Evolutionary conservation across 1,140 invertebrate species (phyloP).

Genomic region (Neotoxoptera formosana): DNA sequence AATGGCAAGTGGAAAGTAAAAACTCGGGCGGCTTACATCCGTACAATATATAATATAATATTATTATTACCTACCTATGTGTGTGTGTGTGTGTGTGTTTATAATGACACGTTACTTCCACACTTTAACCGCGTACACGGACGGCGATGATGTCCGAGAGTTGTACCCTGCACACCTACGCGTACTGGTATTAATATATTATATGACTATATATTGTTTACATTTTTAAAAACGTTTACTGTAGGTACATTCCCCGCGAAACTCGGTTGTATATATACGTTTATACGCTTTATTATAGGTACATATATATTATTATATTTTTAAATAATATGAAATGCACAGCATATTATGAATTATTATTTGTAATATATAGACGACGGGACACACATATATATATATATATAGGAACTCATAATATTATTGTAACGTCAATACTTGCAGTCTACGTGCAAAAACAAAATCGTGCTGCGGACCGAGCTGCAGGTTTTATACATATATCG

Average conservation of each 20-base stretch:
- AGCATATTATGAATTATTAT: neutral
- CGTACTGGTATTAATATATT: neutral
- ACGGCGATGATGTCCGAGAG: neutral
- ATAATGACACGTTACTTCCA: slow-evolving; percentile 5
- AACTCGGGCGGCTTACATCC: neutral
- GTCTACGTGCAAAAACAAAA: slow-evolving; percentile 22
- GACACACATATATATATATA: no score
- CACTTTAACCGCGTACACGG: neutral
- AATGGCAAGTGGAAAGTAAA: neutral
- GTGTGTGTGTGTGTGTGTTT: no score
- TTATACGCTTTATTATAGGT: neutral
- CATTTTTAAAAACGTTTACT: neutral
- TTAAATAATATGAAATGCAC: neutral
- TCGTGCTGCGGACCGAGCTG: neutral
- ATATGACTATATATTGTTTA: neutral
- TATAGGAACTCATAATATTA: neutral
- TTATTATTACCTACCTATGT: neutral
- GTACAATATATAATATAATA: neutral
- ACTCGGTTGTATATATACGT: neutral
- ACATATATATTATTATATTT: neutral
- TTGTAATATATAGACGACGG: neutral
- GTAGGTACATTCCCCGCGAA: neutral
- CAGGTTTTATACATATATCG: neutral
- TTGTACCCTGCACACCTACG: neutral
- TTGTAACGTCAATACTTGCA: neutral